Conservation (phyloP, 2,888 invertebrate species). For the Dusona sp. region DNA sequence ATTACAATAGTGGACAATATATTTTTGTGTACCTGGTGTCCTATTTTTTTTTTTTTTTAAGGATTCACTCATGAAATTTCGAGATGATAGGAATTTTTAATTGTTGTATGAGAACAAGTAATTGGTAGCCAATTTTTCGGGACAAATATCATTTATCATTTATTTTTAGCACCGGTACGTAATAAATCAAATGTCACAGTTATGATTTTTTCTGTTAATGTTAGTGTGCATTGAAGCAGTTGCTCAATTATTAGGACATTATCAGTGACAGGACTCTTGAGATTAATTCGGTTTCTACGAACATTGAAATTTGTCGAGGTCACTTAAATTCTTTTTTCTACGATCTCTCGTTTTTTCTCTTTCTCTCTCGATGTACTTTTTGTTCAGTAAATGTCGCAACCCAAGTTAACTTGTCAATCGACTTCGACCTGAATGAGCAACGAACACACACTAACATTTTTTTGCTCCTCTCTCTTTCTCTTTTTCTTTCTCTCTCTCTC, state of each 20-base stretch:
- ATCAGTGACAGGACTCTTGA: constrained; percentile 2
- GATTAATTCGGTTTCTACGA: constrained; percentile 20
- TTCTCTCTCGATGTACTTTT: constrained; percentile 15
- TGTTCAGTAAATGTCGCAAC: constrained; percentile 20
- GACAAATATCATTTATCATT: neutral
- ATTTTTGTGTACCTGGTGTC: neutral
- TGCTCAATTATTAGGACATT: neutral
- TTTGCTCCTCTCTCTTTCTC: neutral
- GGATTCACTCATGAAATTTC: neutral
- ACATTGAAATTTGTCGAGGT: constrained; percentile 40
- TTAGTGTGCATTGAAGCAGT: neutral
- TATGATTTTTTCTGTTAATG: neutral
- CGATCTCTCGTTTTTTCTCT: constrained; percentile 8
- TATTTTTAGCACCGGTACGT: neutral
- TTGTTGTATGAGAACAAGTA: neutral
- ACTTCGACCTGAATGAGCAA: constrained; percentile 19
- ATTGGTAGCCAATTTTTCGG: neutral
- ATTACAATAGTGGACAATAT: constrained; percentile 29
- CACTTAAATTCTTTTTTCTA: constrained; percentile 5
- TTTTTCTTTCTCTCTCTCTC: neutral
- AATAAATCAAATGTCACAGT: neutral
- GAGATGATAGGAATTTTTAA: neutral
- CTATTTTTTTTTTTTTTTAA: constrained; percentile 14
- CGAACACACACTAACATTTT: constrained; percentile 15
- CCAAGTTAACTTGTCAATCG: constrained; percentile 33